phyloP scores from a whole-genome alignment of 1,140 invertebrate species.

The Drosophila sp. region DNA sequence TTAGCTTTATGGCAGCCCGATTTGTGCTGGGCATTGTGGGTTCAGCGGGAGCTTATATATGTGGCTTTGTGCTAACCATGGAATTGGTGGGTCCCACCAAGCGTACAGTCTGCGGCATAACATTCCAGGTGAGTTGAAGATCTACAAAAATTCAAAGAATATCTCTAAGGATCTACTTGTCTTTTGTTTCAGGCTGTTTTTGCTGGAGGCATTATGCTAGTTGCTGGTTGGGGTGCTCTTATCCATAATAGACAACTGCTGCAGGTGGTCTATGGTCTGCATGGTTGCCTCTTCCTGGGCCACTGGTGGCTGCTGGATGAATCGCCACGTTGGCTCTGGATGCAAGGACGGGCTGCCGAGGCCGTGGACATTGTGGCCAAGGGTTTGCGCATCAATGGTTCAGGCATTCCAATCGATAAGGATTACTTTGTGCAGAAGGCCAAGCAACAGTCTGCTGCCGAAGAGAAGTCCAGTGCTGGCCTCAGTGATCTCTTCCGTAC shows the following conservation, averaged over 20 bases:
- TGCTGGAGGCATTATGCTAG: constrained; percentile 91
- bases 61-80: constrained; percentile 93
- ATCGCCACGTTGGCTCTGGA: constrained; percentile 93
- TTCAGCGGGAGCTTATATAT: constrained; percentile 92
- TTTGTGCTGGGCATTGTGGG: constrained; percentile 92
- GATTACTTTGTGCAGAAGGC: constrained; percentile 86
- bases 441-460: constrained; percentile 83
- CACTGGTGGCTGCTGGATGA: constrained; percentile 95
- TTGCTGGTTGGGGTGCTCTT: constrained; percentile 91
- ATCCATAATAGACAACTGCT: constrained; percentile 89
- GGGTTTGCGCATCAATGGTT: constrained; percentile 88
- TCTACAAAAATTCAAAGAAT: neutral
- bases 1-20: constrained; percentile 87
- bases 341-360: constrained; percentile 88
- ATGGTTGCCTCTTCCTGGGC: constrained; percentile 88
- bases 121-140: constrained; percentile 85
- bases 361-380: constrained; percentile 89
- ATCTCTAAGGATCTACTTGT: neutral
- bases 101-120: constrained; percentile 91
- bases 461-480: constrained; percentile 83
- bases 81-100: constrained; percentile 93
- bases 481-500: constrained; percentile 90
- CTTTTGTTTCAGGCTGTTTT: constrained; percentile 85
- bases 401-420: constrained; percentile 85
- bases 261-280: constrained; percentile 91